Percentiles rank a stretch among this genome's conserved stretches.
Conservation (phyloP, 2,113 vertebrate genomes). For the Pangasianodon gigas region DNA sequence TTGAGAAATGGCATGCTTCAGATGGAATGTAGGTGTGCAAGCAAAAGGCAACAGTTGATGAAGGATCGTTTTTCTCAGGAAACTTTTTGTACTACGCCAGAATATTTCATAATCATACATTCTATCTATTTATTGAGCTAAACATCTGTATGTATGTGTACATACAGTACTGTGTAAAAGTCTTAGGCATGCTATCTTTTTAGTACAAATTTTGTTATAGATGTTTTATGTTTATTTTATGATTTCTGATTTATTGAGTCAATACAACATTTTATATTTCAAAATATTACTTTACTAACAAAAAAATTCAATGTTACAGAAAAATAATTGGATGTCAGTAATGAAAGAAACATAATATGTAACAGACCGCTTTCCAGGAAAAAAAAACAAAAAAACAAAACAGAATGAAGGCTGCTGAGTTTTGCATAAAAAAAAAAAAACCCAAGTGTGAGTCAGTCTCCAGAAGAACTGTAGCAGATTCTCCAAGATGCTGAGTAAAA, state of each 20-base stretch:
- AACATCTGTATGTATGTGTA: no score
- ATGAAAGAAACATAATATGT: neutral
- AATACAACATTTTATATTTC: neutral
- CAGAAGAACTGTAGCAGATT: no score
- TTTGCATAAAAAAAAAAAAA: neutral
- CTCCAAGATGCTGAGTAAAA: no score
- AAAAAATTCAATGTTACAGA: no score
- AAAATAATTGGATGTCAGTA: neutral
- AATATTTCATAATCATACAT: neutral
- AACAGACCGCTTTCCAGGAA: neutral
- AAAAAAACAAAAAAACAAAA: neutral
- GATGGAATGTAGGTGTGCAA: neutral
- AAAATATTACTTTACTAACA: no score
- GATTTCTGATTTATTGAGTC: neutral
- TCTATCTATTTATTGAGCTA: no score
- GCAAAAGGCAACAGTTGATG: no score
- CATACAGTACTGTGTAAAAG: no score
- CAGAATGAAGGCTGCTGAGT: neutral
- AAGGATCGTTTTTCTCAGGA: no score
- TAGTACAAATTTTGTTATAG: neutral
- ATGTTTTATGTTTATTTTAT: neutral
- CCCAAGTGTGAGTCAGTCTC: no score
- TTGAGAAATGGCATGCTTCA: neutral
- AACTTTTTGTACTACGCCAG: no score
- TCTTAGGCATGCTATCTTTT: neutral